Conservation (phyloP, 2,113 vertebrate species). For the Elachura formosa region DNA sequence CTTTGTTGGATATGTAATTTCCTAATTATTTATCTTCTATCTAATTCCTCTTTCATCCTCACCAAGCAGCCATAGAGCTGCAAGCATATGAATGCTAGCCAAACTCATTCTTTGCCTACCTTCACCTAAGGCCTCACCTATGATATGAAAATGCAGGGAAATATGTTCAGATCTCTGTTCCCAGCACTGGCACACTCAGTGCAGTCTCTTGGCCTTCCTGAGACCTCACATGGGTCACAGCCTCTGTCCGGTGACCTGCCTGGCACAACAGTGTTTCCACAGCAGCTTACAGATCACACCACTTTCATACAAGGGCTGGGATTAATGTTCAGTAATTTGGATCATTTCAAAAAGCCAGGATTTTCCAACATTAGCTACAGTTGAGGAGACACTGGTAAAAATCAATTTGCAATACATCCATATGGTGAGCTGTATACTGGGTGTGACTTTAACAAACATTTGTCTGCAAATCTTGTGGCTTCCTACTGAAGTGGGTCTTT, state of each 20-base stretch:
- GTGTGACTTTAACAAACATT: neutral
- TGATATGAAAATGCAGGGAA: neutral
- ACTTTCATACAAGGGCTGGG: neutral
- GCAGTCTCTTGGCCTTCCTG: neutral
- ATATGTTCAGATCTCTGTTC: neutral
- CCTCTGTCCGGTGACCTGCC: neutral
- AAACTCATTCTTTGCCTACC: neutral
- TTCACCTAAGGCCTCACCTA: neutral
- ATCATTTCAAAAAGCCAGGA: neutral
- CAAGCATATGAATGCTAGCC: neutral
- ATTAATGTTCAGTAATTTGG: neutral
- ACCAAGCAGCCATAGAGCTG: neutral
- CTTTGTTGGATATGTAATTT: neutral
- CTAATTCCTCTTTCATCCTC: neutral
- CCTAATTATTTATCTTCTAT: neutral
- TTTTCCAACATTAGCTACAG: neutral
- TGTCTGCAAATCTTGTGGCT: neutral
- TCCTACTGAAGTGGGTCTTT: neutral
- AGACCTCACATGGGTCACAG: neutral
- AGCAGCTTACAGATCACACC: neutral
- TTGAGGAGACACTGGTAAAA: neutral
- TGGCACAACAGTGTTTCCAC: neutral
- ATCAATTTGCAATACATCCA: fast-evolving
- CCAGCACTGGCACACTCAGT: fast-evolving
- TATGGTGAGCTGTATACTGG: neutral